Conservation (phyloP, 2,113 vertebrate species). For the Dendrocopos noguchii region DNA sequence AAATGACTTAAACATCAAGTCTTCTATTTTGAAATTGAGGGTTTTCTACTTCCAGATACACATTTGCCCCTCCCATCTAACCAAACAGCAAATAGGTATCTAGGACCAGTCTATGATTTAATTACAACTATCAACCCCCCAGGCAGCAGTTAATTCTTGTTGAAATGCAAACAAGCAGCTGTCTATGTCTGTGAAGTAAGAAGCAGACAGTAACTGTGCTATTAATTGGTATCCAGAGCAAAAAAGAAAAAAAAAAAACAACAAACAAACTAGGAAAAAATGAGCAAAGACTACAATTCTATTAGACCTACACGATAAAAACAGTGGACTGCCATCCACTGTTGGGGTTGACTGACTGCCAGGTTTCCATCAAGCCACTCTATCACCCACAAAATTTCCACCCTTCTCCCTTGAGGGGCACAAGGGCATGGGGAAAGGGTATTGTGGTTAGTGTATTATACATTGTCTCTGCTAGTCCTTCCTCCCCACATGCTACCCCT, state of each 20-base stretch:
- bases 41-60: neutral
- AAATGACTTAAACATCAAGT: neutral
- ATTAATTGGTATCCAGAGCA: neutral
- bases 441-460: neutral
- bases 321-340: neutral
- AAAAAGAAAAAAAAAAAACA: no score
- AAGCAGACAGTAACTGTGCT: neutral
- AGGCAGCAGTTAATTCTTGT: neutral
- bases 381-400: neutral
- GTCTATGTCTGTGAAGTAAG: neutral
- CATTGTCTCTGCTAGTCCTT: rapidly evolving
- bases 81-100: neutral
- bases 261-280: neutral
- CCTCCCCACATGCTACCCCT: neutral
- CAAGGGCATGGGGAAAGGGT: rapidly evolving
- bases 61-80: neutral
- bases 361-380: neutral
- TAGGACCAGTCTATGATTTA: neutral
- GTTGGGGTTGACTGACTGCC: neutral
- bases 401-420: rapidly evolving
- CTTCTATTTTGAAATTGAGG: neutral
- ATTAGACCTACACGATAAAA: neutral
- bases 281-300: neutral
- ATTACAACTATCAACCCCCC: neutral
- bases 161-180: neutral